These are phyloP conservation scores for Mesochorus sp. DNA, from an alignment of 2,888 invertebrate genomes.

Conservation along the genomic window DNA sequence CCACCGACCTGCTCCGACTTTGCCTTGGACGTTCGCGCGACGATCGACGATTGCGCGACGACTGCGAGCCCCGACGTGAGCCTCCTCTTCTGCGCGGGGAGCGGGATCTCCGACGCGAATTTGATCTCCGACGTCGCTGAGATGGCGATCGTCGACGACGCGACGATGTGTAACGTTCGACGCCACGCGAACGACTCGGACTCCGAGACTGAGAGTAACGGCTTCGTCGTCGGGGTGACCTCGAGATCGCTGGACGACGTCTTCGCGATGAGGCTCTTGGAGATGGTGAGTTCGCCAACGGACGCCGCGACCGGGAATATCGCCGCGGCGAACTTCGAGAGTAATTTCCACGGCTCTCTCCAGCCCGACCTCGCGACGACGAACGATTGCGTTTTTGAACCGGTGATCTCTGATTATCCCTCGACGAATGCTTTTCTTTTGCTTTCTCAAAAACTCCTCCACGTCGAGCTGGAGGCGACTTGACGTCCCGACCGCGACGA, in stretches of 20 bases:
- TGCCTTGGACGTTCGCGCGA: slow-evolving; percentile 66
- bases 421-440: slow-evolving; percentile 66
- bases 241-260: slow-evolving; percentile 68
- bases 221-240: slow-evolving; percentile 73
- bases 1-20: slow-evolving; percentile 69
- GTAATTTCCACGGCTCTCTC: slow-evolving; percentile 61
- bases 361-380: slow-evolving; percentile 63
- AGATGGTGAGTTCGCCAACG: slow-evolving; percentile 53
- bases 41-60: slow-evolving; percentile 64
- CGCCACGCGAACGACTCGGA: slow-evolving; percentile 75
- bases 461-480: slow-evolving; percentile 69
- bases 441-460: slow-evolving; percentile 70
- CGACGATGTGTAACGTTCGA: slow-evolving; percentile 67
- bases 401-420: slow-evolving; percentile 59
- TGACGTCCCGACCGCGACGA: slow-evolving; percentile 64
- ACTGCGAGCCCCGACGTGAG: not conserved
- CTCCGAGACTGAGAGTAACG: slow-evolving; percentile 75
- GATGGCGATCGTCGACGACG: slow-evolving; percentile 66
- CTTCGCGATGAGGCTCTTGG: slow-evolving; percentile 74
- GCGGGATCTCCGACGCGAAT: slow-evolving; percentile 65
- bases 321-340: slow-evolving; percentile 70
- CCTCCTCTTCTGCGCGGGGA: slow-evolving; percentile 64
- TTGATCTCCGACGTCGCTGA: slow-evolving; percentile 58
- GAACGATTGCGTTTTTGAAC: slow-evolving; percentile 63
- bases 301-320: slow-evolving; percentile 72